Percentiles rank a stretch among this genome's conserved stretches.
Evolutionary conservation across 2,797 vertebrate genomes (phyloP).

Genomic region (Semotilus atromaculatus): DNA sequence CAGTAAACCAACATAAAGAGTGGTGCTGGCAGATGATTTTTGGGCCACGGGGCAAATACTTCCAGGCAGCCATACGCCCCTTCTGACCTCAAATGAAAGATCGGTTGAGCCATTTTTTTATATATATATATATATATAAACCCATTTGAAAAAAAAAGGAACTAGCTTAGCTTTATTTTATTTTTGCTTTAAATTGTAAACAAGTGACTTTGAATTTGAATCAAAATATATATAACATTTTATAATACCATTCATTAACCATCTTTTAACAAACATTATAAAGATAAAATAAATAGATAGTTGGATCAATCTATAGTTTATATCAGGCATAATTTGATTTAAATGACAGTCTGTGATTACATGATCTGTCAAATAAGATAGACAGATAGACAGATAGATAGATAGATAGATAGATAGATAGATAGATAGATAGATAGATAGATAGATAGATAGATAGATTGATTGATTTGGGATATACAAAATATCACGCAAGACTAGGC

Average conservation of each 20-base stretch:
- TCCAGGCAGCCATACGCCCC: conserved; percentile 48
- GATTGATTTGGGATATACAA: too few relatives aligned
- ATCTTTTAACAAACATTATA: not conserved
- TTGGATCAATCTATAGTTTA: not conserved
- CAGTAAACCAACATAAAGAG: conserved; percentile 59
- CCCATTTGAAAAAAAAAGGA: not conserved
- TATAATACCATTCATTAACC: not conserved
- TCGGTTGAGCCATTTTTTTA: not conserved
- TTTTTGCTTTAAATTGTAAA: not conserved
- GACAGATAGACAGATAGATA: too few relatives aligned
- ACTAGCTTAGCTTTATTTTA: not conserved
- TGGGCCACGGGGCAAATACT: conserved; percentile 32
- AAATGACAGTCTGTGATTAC: not conserved
- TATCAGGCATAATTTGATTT: not conserved
- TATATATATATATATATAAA: not conserved
- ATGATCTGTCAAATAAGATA: not conserved
- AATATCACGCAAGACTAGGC: too few relatives aligned
- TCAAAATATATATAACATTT: not conserved
- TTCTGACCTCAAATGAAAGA: conserved; percentile 50
- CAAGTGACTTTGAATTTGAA: not conserved
- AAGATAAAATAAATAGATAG: not conserved
- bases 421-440: too few relatives aligned
- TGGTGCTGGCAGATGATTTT: conserved; percentile 25
- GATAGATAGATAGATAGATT: too few relatives aligned
- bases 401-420: too few relatives aligned